phyloP scores from a whole-genome alignment of 1,140 invertebrate species.

The Tetramorium alpestre region DNA sequence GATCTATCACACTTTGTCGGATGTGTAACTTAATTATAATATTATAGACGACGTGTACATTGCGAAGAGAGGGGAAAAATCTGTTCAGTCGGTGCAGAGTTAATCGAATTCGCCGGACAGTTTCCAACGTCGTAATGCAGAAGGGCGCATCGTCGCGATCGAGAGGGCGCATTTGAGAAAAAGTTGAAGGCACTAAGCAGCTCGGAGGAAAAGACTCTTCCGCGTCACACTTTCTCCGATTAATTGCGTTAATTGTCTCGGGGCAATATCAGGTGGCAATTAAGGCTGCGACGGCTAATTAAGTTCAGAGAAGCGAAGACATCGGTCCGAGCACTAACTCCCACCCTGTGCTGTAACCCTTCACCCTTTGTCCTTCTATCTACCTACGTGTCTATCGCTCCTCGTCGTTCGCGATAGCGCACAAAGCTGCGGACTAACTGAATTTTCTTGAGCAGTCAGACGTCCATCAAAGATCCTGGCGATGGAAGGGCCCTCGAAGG shows the following conservation, averaged over 20 bases:
- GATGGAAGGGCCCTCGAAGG: slow-evolving; percentile 60
- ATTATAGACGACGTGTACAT: neutral
- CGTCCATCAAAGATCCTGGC: slow-evolving; percentile 84
- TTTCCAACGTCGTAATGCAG: slow-evolving; percentile 11
- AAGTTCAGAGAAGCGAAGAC: slow-evolving; percentile 79
- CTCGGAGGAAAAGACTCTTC: slow-evolving; percentile 65
- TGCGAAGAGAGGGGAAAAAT: slow-evolving; percentile 18
- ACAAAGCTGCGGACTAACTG: slow-evolving; percentile 85
- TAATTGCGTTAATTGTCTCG: slow-evolving; percentile 83
- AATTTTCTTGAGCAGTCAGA: slow-evolving; percentile 85
- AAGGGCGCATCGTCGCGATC: slow-evolving; percentile 20
- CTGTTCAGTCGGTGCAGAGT: neutral
- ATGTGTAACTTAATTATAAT: slow-evolving; percentile 36
- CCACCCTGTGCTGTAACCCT: slow-evolving; percentile 71
- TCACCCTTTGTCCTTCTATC: slow-evolving; percentile 71
- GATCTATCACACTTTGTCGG: neutral
- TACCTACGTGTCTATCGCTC: slow-evolving; percentile 65
- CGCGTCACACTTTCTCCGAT: slow-evolving; percentile 78
- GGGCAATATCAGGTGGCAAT: slow-evolving; percentile 83
- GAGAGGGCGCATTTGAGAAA: slow-evolving; percentile 2
- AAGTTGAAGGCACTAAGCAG: neutral
- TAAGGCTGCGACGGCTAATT: slow-evolving; percentile 82
- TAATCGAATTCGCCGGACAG: slow-evolving; percentile 38
- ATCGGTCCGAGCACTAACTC: slow-evolving; percentile 77
- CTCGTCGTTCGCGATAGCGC: slow-evolving; percentile 76